A percentile compares a stretch with the other conserved stretches of the same genome.
Conservation (phyloP, 2,113 vertebrate genomes). For the Corythoichthys intestinalis region DNA sequence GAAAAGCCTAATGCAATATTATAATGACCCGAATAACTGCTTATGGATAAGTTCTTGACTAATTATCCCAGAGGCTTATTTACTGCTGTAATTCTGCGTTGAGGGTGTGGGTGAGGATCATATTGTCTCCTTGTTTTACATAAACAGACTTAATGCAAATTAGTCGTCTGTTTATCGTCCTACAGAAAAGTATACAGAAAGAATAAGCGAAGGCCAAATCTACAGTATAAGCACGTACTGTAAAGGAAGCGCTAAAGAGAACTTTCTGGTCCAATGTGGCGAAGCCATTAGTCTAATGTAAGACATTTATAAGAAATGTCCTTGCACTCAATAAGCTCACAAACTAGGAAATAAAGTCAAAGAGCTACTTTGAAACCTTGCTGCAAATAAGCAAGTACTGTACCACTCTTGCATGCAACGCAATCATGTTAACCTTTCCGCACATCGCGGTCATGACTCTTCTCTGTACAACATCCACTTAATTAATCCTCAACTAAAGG, state of each 20-base stretch:
- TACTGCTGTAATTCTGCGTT: not conserved
- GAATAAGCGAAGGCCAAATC: constrained; percentile 36
- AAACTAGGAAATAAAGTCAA: not conserved
- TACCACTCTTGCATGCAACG: not conserved
- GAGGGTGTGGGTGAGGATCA: not conserved
- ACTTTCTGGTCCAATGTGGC: not conserved
- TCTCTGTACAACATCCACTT: no score
- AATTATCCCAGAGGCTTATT: not conserved
- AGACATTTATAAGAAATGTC: not conserved
- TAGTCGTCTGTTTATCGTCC: not conserved
- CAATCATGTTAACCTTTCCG: not conserved
- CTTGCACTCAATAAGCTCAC: not conserved
- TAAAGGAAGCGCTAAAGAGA: not conserved
- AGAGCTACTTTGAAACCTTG: not conserved
- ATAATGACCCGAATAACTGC: not conserved
- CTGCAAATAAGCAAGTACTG: not conserved
- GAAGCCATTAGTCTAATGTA: not conserved
- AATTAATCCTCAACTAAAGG: not conserved
- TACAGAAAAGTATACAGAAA: constrained; percentile 13
- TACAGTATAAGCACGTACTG: not conserved
- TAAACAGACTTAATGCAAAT: constrained; percentile 19
- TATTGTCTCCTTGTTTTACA: constrained; percentile 3
- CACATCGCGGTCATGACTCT: not conserved
- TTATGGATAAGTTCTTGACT: not conserved
- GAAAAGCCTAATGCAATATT: not conserved